Percentiles rank a stretch among this genome's conserved stretches.
phyloP scores from a whole-genome alignment of 2,888 invertebrate species.

The Odontomyia ornata region DNA sequence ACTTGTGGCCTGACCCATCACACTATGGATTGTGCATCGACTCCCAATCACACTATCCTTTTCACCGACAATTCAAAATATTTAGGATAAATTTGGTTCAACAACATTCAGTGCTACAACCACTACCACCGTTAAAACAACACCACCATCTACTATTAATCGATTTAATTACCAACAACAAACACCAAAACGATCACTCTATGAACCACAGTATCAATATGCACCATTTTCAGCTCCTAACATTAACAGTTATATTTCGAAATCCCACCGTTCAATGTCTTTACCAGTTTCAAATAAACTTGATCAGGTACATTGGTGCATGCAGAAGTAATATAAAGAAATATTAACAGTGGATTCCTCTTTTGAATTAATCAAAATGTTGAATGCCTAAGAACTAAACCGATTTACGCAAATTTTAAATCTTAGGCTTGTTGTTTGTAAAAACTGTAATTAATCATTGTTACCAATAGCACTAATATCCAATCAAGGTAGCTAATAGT shows the following conservation, averaged over 20 bases:
- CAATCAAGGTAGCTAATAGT: too few species aligned
- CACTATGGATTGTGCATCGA: too few species aligned
- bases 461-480: too few species aligned
- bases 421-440: too few species aligned
- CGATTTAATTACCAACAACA: slow-evolving; percentile 11
- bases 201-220: slow-evolving; percentile 45
- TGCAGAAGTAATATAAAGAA: too few species aligned
- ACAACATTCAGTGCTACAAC: slow-evolving; percentile 16
- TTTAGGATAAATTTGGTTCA: slow-evolving; percentile 21
- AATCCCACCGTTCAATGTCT: slow-evolving; percentile 49
- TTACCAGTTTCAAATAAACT: slow-evolving; percentile 46
- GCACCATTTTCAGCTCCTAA: slow-evolving; percentile 50
- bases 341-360: too few species aligned
- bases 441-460: too few species aligned
- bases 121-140: slow-evolving; percentile 45
- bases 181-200: slow-evolving; percentile 45
- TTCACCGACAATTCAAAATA: not conserved
- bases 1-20: not conserved
- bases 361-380: too few species aligned
- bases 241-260: slow-evolving; percentile 47
- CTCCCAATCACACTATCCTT: too few species aligned
- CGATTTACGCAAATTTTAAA: too few species aligned
- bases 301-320: not conserved
- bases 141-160: slow-evolving; percentile 48
- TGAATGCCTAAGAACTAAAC: too few species aligned